Evolutionary conservation across 1,140 invertebrate genomes (phyloP).

Genomic region (Thaumatotibia leucotreta): DNA sequence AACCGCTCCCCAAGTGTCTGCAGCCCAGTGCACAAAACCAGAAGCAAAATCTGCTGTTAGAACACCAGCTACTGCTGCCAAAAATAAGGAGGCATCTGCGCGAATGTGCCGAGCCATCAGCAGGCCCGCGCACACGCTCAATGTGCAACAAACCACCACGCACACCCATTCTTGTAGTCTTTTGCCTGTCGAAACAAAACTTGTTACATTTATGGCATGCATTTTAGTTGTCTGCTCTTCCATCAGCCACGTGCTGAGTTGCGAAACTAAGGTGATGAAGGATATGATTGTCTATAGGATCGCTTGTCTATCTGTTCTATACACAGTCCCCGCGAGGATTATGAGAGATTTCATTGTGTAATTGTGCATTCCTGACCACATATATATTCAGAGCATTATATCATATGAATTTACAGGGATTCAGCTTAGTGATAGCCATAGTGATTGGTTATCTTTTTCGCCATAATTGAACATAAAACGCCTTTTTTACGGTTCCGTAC

Average conservation of each 20-base stretch:
- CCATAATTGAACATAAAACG: no score
- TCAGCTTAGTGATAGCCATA: no score
- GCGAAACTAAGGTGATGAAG: neutral
- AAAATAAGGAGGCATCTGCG: constrained; percentile 84
- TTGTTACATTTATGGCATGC: constrained; percentile 15
- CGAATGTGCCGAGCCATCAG: constrained; percentile 83
- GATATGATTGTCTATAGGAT: neutral
- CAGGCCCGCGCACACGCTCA: constrained; percentile 89
- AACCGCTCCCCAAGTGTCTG: constrained; percentile 98
- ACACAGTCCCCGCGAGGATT: no score
- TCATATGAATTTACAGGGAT: no score
- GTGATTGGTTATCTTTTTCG: no score
- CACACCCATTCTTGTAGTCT: constrained; percentile 95
- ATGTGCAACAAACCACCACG: constrained; percentile 87
- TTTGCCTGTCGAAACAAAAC: constrained; percentile 85
- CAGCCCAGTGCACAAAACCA: constrained; percentile 97
- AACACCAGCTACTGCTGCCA: constrained; percentile 93
- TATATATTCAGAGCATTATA: no score
- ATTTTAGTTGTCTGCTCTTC: neutral
- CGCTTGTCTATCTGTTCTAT: neutral
- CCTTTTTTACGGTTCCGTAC: no score
- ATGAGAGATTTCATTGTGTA: no score
- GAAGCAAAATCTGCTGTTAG: constrained; percentile 97
- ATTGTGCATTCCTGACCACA: no score
- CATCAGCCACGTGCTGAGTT: neutral